phyloP scores from a whole-genome alignment of 2,113 vertebrate genomes.

The Notarius quadriscutis region DNA sequence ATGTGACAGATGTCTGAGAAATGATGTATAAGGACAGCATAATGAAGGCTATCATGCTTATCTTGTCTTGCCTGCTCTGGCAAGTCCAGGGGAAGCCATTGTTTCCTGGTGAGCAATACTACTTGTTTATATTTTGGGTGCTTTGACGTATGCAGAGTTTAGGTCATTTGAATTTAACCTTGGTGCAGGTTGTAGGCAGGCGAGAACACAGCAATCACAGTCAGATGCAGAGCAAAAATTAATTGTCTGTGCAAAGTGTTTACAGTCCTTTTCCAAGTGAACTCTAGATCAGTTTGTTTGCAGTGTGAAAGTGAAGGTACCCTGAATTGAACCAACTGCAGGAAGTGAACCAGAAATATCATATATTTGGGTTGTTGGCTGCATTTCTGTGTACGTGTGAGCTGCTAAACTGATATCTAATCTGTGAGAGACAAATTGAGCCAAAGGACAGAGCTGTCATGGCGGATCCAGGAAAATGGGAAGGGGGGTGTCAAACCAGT shows the following conservation, averaged over 20 bases:
- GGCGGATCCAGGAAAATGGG: no score
- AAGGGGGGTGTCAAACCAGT: no score
- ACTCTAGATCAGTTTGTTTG: not conserved
- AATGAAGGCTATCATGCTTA: constrained; percentile 63
- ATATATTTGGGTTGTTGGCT: not conserved
- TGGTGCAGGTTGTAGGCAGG: not conserved
- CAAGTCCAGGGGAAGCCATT: constrained; percentile 52
- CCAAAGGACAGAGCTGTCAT: not conserved
- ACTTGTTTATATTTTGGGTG: not conserved
- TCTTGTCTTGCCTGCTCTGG: constrained; percentile 57
- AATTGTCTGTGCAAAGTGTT: not conserved
- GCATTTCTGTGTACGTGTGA: not conserved
- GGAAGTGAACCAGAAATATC: not conserved
- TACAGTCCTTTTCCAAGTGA: not conserved
- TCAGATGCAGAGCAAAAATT: not conserved
- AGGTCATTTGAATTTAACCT: not conserved
- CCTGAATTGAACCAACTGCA: not conserved
- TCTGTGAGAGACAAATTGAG: not conserved
- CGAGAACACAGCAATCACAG: not conserved
- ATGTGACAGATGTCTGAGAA: constrained; percentile 4
- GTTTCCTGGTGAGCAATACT: constrained; percentile 68
- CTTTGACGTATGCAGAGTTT: not conserved
- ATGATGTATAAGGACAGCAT: constrained; percentile 45
- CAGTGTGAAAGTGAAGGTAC: not conserved
- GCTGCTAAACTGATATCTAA: not conserved